Evolutionary conservation across 1,140 invertebrate species (phyloP), one percentile per base, ranked within the genome.

Genomic region (Eupristina koningsbergeri): DNA sequence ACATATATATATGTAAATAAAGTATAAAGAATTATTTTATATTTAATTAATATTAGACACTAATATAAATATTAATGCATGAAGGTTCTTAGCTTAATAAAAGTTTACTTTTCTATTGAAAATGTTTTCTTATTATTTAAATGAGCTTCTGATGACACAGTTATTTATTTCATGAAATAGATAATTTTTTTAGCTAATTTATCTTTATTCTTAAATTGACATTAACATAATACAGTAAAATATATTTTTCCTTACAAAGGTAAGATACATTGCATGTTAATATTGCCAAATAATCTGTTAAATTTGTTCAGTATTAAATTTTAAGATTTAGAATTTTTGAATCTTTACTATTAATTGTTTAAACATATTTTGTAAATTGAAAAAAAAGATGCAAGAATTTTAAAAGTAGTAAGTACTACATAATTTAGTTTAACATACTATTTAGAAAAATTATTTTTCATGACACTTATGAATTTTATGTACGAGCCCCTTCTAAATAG

Each of bases 331-430:
- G 67, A 71, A 71, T 71, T 39, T 71, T 71, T 71, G 67, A 71
- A 71, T 71, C 67, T 71, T 69, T 71, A 41, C 36, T 41, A 13
- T 41, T n/a, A 15, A 0, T 71, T 71, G 11, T 71, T 36, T 71
- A n/a, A 71, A 71, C 41, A 41, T 26, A 9, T 53, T 53, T 58
- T 58, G 41, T 31, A 69, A 69, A 69, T 7, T 69, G 2, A 69
- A 31, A 69, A 67, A 69, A 71, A 71, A 71, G 67, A 71, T 71
- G 67, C 67, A 71, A 71, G 67, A 71, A 71, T 71, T 71, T 71
- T 71, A 41, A 71, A 71, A 41, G 19, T 41, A 71, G 39, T 41
- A 22, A 22, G 41, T 8, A 71, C 67, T 71, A 41, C 67, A 8
- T 71, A 71, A 41, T 71, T 41, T 41, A 71, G 36, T 41, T 71